These are phyloP conservation scores for Pelochelys cantorii DNA, from an alignment of 2,797 vertebrate genomes.

Conservation along the genomic window DNA sequence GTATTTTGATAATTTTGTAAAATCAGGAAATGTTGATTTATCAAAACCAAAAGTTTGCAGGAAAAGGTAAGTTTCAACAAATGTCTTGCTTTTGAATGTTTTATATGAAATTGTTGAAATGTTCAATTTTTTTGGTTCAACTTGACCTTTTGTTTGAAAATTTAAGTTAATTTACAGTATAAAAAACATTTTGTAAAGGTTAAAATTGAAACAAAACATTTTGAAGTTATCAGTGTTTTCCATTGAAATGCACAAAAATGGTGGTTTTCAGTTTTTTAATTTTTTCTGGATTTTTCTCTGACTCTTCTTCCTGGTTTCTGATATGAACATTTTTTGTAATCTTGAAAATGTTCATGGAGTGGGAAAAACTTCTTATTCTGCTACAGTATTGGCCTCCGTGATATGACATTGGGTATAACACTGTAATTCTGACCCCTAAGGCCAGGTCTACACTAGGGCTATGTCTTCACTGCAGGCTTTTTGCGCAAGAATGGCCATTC, in stretches of 20 bases:
- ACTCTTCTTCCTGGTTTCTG: not conserved
- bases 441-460: no score
- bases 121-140: not conserved
- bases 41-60: not conserved
- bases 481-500: no score
- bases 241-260: not conserved
- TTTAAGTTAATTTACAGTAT: not conserved
- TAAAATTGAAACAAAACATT: constrained; percentile 37
- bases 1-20: not conserved
- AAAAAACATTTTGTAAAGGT: not conserved
- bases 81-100: not conserved
- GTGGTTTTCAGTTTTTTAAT: not conserved
- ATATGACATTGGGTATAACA: not conserved
- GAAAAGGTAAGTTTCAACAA: not conserved
- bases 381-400: not conserved
- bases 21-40: not conserved
- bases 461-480: no score
- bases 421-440: not conserved
- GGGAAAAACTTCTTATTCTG: not conserved
- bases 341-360: not conserved
- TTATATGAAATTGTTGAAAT: not conserved
- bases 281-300: not conserved
- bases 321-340: not conserved
- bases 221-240: not conserved
- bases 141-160: constrained; percentile 40